Percentiles rank a stretch among this genome's conserved stretches.
Conservation (phyloP, 2,888 invertebrate species). For the Spialia ferax region DNA sequence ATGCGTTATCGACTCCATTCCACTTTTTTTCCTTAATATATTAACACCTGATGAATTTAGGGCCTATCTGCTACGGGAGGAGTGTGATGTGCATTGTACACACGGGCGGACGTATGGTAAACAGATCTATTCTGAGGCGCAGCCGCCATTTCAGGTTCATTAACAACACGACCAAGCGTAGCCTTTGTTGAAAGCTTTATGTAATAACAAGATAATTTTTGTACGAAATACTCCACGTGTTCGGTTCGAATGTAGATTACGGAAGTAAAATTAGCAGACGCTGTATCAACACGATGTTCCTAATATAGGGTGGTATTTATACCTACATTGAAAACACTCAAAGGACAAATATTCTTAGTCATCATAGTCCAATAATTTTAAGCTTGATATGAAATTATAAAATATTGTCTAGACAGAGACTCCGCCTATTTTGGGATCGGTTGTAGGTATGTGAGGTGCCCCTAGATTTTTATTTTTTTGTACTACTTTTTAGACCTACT, state of each 20-base stretch:
- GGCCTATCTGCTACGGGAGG: constrained; percentile 56
- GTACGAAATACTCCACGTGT: neutral
- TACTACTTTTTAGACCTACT: too few relatives aligned
- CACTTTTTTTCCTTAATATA: constrained; percentile 44
- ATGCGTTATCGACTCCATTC: constrained; percentile 42
- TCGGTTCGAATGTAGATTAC: neutral
- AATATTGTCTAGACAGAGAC: too few relatives aligned
- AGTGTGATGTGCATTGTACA: constrained; percentile 59
- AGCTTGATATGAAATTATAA: too few relatives aligned
- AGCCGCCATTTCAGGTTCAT: constrained; percentile 61
- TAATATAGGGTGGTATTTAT: too few relatives aligned
- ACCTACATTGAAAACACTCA: too few relatives aligned
- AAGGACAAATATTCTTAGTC: too few relatives aligned
- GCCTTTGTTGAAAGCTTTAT: constrained; percentile 34
- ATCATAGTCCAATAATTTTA: too few relatives aligned
- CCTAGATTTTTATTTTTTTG: too few relatives aligned
- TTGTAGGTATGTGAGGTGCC: too few relatives aligned
- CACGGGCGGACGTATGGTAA: constrained; percentile 59
- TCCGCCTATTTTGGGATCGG: too few relatives aligned
- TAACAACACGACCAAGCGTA: constrained; percentile 58
- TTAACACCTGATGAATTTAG: constrained; percentile 70
- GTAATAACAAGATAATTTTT: constrained; percentile 3
- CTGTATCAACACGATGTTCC: neutral
- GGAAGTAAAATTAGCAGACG: neutral
- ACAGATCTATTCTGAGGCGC: constrained; percentile 66